A percentile compares a stretch with the other conserved stretches of the same genome.
phyloP scores from a whole-genome alignment of 1,140 invertebrate genomes.

The Chironomus tepperi region DNA sequence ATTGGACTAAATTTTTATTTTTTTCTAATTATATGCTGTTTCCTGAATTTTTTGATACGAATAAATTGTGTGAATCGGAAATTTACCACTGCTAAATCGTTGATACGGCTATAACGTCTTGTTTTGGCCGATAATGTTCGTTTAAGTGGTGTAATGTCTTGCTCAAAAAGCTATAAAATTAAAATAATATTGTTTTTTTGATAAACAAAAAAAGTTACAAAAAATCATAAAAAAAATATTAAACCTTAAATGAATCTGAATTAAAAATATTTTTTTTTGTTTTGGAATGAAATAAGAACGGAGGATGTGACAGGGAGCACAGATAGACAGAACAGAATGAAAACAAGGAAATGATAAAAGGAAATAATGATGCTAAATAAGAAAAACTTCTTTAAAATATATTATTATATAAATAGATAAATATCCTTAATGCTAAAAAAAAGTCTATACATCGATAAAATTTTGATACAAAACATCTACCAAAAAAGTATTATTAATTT shows the following conservation, averaged over 20 bases:
- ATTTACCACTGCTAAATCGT: conserved; percentile 67
- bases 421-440: too few relatives aligned
- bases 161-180: conserved; percentile 64
- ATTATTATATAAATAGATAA: too few relatives aligned
- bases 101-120: conserved; percentile 70
- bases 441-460: too few relatives aligned
- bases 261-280: background rate
- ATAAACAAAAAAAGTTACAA: background rate
- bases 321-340: background rate
- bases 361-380: too few relatives aligned
- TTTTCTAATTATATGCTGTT: background rate
- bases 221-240: background rate
- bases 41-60: background rate
- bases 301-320: background rate
- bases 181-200: conserved; percentile 1
- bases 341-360: background rate
- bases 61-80: background rate
- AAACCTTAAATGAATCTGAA: background rate
- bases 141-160: conserved; percentile 75
- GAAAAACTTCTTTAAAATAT: background rate
- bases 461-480: too few relatives aligned
- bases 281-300: background rate
- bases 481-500: too few relatives aligned
- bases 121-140: conserved; percentile 61
- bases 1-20: background rate